Base-by-base conservation (phyloP, 2,113 vertebrate species). In the Nothocercus julius region DNA sequence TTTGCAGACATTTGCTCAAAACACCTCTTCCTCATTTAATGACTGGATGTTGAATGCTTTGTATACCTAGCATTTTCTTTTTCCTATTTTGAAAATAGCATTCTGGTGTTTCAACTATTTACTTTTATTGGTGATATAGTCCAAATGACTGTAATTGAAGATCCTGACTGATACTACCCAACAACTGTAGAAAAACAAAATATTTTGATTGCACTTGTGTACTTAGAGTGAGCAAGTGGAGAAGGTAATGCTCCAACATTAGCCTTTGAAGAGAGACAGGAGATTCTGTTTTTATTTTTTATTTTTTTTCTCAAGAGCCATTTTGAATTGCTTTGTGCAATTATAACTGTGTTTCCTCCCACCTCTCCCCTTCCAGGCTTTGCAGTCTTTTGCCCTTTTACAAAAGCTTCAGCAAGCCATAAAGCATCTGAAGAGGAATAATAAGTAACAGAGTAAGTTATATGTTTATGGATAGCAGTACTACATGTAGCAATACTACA, bases 1-100 rank as follows among this genome's bases (percentile, higher is more conserved):
- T 90, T 72, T 73, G 54, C 72, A 94, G 58, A 36, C 16, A 76
- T 93, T 88, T 94, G 53, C 70, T 93, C 82, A 81, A 84, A 92
- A 89, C 28, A 77, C 32, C 22, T 28, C n/a, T 90, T 95, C n/a
- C 9, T 17, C 16, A 22, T 78, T 86, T 95, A 89, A 84, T 68
- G 66, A 84, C 59, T 85, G 25, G 34, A 84, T 93, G 32, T 89
- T 85, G 36, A 87, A 70, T 45, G 62, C 12, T 84, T 94, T 58
- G 8, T 84, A 17, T 66, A 70, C 69, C 42, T 87, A 58, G 44
- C 89, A 62, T 75, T 92, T 93, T 83, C 17, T 70, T 82, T 84
- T 72, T 73, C 34, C 30, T 44, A 8, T 76, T 94, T 76, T 75
- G 59, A 73, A 73, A 51, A 56, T 24, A 85, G 22, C 1, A 0